Conservation (phyloP, 2,888 invertebrate species). For the Eupithecia exiguata region DNA sequence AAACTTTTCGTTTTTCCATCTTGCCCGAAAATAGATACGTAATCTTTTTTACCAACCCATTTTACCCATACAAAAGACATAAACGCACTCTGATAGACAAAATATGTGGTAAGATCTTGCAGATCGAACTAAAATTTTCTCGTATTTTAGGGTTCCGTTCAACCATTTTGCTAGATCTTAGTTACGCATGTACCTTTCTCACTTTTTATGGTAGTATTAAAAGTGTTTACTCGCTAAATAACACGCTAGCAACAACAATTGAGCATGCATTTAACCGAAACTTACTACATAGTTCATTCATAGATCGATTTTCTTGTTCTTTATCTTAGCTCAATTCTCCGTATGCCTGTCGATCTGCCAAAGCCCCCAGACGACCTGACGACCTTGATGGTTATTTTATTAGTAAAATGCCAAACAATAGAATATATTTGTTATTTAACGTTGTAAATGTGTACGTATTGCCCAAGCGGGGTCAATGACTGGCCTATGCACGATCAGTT, state of each 20-base stretch:
- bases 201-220: not conserved
- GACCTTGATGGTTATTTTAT: constrained; percentile 2
- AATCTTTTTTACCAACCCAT: not conserved
- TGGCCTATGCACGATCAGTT: constrained; percentile 33
- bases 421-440: constrained; percentile 30
- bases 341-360: not conserved
- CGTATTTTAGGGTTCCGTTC: not conserved
- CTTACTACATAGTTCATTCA: too few relatives aligned
- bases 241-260: too few relatives aligned
- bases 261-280: not conserved
- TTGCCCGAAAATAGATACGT: not conserved
- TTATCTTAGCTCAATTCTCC: not conserved
- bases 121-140: not conserved
- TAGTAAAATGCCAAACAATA: constrained; percentile 9
- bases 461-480: constrained; percentile 50
- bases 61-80: constrained; percentile 30
- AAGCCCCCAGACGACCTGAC: not conserved
- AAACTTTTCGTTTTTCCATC: not conserved
- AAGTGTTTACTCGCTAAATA: not conserved
- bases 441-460: constrained; percentile 44
- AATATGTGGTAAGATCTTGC: not conserved
- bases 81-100: constrained; percentile 29
- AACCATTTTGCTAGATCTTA: too few relatives aligned
- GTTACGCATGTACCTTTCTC: too few relatives aligned
- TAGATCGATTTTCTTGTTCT: too few relatives aligned